Evolutionary conservation across 2,888 invertebrate species (phyloP).

Genomic region (Apodemia mormo): DNA sequence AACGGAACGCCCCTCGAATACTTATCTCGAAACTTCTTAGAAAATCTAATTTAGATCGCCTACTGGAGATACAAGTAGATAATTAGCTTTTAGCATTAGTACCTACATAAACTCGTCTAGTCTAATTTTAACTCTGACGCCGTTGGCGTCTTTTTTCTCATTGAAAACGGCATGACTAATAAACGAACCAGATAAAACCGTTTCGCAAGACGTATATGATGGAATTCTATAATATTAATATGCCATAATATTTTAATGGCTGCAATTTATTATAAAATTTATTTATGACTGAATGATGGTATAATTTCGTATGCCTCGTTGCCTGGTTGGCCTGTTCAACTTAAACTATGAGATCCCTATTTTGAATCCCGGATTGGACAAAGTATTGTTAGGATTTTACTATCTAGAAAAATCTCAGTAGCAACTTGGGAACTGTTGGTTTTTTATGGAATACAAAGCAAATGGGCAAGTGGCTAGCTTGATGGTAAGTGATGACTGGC

Average conservation of each 20-base stretch:
- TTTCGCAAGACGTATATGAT: neutral
- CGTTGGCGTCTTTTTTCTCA: conserved; percentile 30
- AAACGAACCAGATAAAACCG: neutral
- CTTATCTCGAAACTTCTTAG: conserved; percentile 51
- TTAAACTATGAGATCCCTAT: too few species aligned
- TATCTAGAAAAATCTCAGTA: too few species aligned
- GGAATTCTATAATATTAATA: neutral
- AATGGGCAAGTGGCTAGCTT: too few species aligned
- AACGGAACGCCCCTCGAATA: conserved; percentile 45
- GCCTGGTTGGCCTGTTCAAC: neutral
- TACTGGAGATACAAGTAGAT: conserved; percentile 49
- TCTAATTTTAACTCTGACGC: conserved; percentile 40
- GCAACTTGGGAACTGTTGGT: too few species aligned
- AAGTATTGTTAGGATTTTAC: too few species aligned
- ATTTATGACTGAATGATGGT: too few species aligned
- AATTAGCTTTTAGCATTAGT: conserved; percentile 54
- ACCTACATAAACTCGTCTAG: conserved; percentile 50
- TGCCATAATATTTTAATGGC: neutral
- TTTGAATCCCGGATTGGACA: too few species aligned
- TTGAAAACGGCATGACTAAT: conserved; percentile 16
- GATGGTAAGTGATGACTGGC: too few species aligned
- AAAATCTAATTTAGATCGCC: conserved; percentile 56
- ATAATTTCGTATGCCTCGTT: neutral
- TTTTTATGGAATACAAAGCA: too few species aligned
- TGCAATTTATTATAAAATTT: too few species aligned